Evolutionary conservation across 2,888 invertebrate genomes (phyloP), one percentile per base, ranked within the genome.

Genomic region (Lathronympha strigana): DNA sequence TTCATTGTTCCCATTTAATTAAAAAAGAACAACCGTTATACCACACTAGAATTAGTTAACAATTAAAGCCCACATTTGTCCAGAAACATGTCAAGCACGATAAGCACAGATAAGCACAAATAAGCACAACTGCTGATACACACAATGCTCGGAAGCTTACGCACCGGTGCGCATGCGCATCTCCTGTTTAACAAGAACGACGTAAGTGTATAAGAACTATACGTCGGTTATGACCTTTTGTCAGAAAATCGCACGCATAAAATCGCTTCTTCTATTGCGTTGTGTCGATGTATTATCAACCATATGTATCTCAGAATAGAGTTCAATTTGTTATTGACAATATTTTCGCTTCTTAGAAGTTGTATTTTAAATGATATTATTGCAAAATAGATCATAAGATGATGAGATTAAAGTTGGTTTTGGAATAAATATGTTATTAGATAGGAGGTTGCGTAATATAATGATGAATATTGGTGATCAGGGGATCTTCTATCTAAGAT

Each of bases 81-180:
- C 51, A 53, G 51, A 47, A 58, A 47, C 64, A 15, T 64, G 64
- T 64, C 64, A 60, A 60, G 63, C 33, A 21, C 31, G 50, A 40
- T 21, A 54, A 23, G 50, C 58, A 38, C 28, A 60, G 38, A 38
- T 51, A 64, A 36, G 28, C 43, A 51, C 28, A 45, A 57, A 57
- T 57, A 57, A 57, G 57, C 57, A 43, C 55, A 40, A 43, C 13
- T 25, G 55, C 43, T 57, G 55, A 57, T 57, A 57, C 57, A 54
- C 23, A 82, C 83, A 82, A 82, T 82, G 81, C 71, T 72, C 77
- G 83, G 82, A 83, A 81, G 76, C 73, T 70, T 68, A 77, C 75
- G 81, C 79, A 72, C 68, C 72, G 76, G 61, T 77, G 82, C 77
- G 72, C 67, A 19, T 17, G 61, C 45, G 69, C 72, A n/a, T 19